Evolutionary conservation across 2,888 invertebrate genomes (phyloP), one percentile per base, ranked within the genome.

Genomic region (Acanthosepion pharaonis): DNA sequence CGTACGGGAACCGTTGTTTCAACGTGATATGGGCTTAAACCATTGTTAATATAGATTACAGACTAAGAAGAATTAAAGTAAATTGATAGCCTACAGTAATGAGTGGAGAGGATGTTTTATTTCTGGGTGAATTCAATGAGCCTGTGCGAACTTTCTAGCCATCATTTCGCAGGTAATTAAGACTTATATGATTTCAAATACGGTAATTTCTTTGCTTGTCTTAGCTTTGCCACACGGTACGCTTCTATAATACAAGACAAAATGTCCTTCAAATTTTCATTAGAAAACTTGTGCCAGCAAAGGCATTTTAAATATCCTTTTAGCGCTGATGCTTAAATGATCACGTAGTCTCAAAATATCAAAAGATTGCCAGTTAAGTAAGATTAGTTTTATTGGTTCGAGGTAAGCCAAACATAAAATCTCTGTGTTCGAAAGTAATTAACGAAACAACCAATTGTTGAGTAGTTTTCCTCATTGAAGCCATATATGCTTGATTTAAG

Each of bases 311-410:
- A n/a, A 78, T 1, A 33, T 78, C 78, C 28, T 78, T 78, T 78
- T 15, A 1, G n/a, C n/a, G 0, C 11, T 78, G 11, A 15, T 78
- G 5, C 18, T 78, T 59, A 59, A 59, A 59, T 4, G n/a, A 33
- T 33, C 78, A 78, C 78, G n/a, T 78, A 78, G n/a, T 33, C 11
- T 33, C n/a, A n/a, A 78, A 2, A 78, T 33, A n/a, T 78, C 18
- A n/a, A 78, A 78, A n/a, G 78, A n/a, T 78, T n/a, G 9, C n/a
- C 3, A 78, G 15, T 5, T 2, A n/a, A n/a, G 78, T 78, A 78
- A 78, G n/a, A 78, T 78, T 78, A 78, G 78, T 78, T 78, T 78
- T 78, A 78, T n/a, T 78, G n/a, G 78, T 78, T 78, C 18, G 78
- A 18, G 33, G 78, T 33, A 33, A 78, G 78, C 15, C n/a, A 78